A percentile compares a stretch with the other conserved stretches of the same genome.
Evolutionary conservation across 2,888 invertebrate genomes (phyloP).

Genomic region (Vannuccia rotundouncinata): DNA sequence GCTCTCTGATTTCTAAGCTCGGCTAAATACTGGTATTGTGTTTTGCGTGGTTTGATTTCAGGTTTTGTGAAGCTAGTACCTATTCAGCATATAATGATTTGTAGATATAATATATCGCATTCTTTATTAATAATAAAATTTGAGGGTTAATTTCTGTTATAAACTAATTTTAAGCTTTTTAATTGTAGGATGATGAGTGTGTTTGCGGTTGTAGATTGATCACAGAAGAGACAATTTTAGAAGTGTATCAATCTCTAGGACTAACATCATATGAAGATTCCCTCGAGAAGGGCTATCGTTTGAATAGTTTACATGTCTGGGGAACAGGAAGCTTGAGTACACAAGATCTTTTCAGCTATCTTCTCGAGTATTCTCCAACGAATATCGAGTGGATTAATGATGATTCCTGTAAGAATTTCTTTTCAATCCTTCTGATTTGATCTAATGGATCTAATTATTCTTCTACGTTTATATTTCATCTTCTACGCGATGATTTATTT

Average conservation of each 20-base stretch:
- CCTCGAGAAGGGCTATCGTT: neutral
- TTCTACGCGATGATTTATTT: too few species aligned
- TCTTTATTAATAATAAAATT: too few species aligned
- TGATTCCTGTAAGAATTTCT: constrained; percentile 22
- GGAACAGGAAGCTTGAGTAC: constrained; percentile 35
- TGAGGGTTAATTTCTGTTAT: neutral
- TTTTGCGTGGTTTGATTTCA: too few species aligned
- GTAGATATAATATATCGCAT: too few species aligned
- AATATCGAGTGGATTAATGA: constrained; percentile 38
- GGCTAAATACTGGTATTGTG: too few species aligned
- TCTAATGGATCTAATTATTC: too few species aligned
- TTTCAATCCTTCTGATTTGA: too few species aligned
- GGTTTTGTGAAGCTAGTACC: too few species aligned
- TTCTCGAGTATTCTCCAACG: constrained; percentile 29
- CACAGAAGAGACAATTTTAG: neutral
- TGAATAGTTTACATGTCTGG: constrained; percentile 33
- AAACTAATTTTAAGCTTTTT: neutral
- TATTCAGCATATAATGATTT: too few species aligned
- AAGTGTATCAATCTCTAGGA: neutral
- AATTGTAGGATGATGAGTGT: neutral
- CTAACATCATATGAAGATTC: neutral
- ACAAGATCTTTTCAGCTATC: constrained; percentile 2
- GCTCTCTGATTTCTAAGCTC: too few species aligned
- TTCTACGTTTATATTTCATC: too few species aligned
- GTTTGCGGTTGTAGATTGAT: neutral